Conservation (phyloP, 2,888 invertebrate species). For the Oscheius sp. region DNA sequence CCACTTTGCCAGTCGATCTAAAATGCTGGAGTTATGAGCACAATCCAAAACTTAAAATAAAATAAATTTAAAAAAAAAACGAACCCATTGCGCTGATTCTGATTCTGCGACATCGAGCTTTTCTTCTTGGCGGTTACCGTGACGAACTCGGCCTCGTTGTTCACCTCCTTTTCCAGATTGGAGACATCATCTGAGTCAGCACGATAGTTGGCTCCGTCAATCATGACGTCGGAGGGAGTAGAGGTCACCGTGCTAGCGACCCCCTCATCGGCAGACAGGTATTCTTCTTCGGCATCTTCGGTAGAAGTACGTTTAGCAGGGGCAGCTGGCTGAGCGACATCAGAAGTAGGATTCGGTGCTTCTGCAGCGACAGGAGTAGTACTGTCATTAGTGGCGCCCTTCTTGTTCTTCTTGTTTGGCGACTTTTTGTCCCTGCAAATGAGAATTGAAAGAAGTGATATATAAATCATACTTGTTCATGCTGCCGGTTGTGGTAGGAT, state of each 20-base stretch:
- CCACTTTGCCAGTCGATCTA: constrained; percentile 33
- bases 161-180: constrained; percentile 38
- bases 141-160: constrained; percentile 46
- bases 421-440: constrained; percentile 21
- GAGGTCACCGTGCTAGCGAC: constrained; percentile 20
- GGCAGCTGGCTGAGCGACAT: background rate
- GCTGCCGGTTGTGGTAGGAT: background rate
- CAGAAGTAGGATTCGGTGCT: background rate
- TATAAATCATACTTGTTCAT: constrained; percentile 12
- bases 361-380: background rate
- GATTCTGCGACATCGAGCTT: background rate
- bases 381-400: background rate
- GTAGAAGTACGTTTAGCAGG: constrained; percentile 5
- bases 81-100: constrained; percentile 21
- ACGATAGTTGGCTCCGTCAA: constrained; percentile 49
- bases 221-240: constrained; percentile 40
- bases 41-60: background rate
- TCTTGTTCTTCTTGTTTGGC: constrained; percentile 20
- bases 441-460: background rate
- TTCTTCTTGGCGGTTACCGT: constrained; percentile 49
- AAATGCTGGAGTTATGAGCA: background rate
- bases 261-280: constrained; percentile 52
- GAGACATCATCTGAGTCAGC: constrained; percentile 43
- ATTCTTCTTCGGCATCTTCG: constrained; percentile 37
- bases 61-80: no score